These are phyloP conservation scores for Microctenopoma lineatum DNA, from an alignment of 2,797 vertebrate genomes.

Conservation along the genomic window DNA sequence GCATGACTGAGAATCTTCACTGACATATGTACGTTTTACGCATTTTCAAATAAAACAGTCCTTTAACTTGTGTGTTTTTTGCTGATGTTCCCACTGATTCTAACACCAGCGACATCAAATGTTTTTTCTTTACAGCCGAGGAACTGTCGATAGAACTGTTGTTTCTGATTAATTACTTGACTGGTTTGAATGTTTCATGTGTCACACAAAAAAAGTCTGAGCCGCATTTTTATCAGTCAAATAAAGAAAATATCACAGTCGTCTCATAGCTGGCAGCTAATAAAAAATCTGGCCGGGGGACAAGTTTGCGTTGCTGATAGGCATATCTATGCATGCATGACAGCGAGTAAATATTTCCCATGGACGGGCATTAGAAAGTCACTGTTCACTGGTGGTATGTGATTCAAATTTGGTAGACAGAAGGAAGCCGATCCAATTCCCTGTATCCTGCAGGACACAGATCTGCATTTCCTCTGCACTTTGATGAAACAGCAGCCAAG, in stretches of 20 bases:
- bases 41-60: neutral
- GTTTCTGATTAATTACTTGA: neutral
- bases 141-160: neutral
- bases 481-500: conserved; percentile 78
- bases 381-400: conserved; percentile 54
- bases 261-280: conserved; percentile 38
- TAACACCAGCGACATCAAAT: too few species aligned
- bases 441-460: conserved; percentile 73
- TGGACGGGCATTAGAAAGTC: conserved; percentile 53
- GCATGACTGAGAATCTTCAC: too few species aligned
- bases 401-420: conserved; percentile 67
- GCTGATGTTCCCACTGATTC: too few species aligned
- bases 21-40: too few species aligned
- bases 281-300: conserved; percentile 44
- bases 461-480: conserved; percentile 77
- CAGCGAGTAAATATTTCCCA: conserved; percentile 57
- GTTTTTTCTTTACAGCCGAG: too few species aligned
- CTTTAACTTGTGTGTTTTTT: too few species aligned
- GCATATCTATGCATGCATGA: conserved; percentile 35
- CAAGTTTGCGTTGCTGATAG: conserved; percentile 37
- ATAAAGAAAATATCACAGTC: conserved; percentile 29
- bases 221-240: conserved; percentile 18
- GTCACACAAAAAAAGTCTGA: conserved; percentile 20
- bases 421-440: conserved; percentile 72
- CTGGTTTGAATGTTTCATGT: neutral